Base-by-base conservation (phyloP, 2,797 vertebrate species). In the Clarias fuscus region DNA sequence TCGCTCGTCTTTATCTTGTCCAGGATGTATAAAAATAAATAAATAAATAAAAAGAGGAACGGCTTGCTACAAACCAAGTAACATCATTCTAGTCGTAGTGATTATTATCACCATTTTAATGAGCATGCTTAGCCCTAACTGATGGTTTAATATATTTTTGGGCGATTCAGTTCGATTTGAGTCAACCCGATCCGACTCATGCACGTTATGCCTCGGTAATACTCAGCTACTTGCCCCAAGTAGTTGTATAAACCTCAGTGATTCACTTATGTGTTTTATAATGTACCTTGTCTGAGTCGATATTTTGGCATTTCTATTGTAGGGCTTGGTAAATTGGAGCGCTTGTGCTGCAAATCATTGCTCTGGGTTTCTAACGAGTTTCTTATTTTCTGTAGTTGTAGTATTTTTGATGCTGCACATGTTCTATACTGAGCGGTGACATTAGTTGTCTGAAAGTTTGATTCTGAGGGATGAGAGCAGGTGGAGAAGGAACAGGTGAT, bases 401-500 rank as follows among this genome's bases (percentile, higher is more conserved):
- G 1, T 82, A 64, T 6, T 79, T 30, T 22, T 67, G 33, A 59
- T 43, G 68, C 56, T n/a, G 62, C 30, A 18, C 64, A n/a, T 11
- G 65, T 73, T 75, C 20, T 85, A 82, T 62, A 65, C 72, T 18
- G 59, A 76, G 76, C 15, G 56, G 37, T 85, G 86, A 75, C 40
- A 33, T 71, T 86, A 83, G 30, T 85, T 84, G 86, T 84, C 30
- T 86, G 68, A 24, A 65, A 79, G 88, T 70, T 65, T 61, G 65
- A 59, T 8, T 81, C 75, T 88, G 90, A 90, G 87, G 85, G 85
- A 65, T 48, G 7, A 71, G 56, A 88, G 79, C 91, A 91, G 91
- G 92, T 92, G 91, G 78, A 82, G 80, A 82, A 84, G 82, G 86
- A 90, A 87, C 89, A 89, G 89, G 89, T 91, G 90, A 91, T 90